Evolutionary conservation across 2,797 vertebrate species (phyloP).

Genomic region (Pempheris klunzingeri): DNA sequence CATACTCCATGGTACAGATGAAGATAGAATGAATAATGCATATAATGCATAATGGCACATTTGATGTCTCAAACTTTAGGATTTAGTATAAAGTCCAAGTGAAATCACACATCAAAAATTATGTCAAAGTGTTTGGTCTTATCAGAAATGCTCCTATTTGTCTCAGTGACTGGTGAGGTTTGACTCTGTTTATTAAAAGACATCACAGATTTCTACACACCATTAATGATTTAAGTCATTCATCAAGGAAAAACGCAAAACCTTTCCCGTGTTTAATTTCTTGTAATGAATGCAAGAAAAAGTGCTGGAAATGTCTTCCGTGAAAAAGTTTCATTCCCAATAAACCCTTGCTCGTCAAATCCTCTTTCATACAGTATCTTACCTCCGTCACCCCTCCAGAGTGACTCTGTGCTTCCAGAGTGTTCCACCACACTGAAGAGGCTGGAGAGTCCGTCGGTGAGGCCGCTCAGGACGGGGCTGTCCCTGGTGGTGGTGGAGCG

Average conservation of each 20-base stretch:
- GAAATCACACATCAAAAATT: too few relatives aligned
- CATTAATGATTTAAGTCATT: background rate
- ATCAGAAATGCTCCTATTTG: too few relatives aligned
- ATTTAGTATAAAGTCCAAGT: background rate
- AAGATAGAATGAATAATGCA: background rate
- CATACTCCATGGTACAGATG: background rate
- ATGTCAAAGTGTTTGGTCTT: too few relatives aligned
- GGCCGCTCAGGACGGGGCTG: conserved; percentile 95
- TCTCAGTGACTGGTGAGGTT: too few relatives aligned
- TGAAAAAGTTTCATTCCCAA: background rate
- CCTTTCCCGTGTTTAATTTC: background rate
- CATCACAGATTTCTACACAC: too few relatives aligned
- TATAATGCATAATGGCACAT: background rate
- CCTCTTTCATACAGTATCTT: background rate
- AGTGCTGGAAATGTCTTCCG: background rate
- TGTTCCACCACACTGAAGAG: conserved; percentile 98
- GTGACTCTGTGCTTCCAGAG: conserved; percentile 92
- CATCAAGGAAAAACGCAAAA: background rate
- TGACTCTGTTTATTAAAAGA: too few relatives aligned
- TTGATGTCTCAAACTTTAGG: background rate
- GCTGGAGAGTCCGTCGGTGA: conserved; percentile 96
- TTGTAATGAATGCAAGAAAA: background rate
- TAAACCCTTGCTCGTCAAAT: background rate
- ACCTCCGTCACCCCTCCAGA: conserved; percentile 91
- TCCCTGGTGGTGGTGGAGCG: conserved; percentile 98